Evolutionary conservation across 2,888 invertebrate genomes (phyloP).

Genomic region (Margaritifera margaritifera): DNA sequence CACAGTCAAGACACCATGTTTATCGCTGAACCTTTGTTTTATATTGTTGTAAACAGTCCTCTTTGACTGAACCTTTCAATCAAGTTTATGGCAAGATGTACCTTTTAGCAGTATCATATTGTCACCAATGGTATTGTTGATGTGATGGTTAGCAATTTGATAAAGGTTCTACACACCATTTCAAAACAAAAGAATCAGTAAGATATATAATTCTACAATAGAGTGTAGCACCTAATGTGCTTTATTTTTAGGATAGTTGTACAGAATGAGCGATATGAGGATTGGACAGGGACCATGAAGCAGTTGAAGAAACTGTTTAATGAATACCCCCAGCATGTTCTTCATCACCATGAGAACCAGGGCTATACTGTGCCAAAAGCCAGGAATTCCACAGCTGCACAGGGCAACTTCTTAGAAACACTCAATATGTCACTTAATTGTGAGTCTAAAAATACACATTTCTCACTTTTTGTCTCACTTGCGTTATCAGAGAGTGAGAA

Average conservation of each 20-base stretch:
- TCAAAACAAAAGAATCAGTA: no score
- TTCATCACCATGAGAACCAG: constrained; percentile 85
- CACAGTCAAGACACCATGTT: no score
- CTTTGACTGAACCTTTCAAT: no score
- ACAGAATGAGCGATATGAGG: constrained; percentile 98
- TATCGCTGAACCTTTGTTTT: no score
- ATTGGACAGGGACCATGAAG: constrained; percentile 94
- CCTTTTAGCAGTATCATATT: no score
- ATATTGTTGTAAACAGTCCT: no score
- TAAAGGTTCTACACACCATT: no score
- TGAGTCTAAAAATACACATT: constrained; percentile 70
- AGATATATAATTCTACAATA: neutral
- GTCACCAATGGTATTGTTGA: no score
- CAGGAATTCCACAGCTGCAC: constrained; percentile 76
- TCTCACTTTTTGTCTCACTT: neutral
- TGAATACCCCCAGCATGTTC: constrained; percentile 89
- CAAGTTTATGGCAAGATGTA: no score
- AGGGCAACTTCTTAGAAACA: constrained; percentile 99
- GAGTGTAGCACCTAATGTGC: neutral
- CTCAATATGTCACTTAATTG: constrained; percentile 98
- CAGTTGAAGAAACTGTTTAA: constrained; percentile 90
- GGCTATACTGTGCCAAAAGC: constrained; percentile 59
- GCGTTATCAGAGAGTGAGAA: neutral
- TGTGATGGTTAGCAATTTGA: no score
- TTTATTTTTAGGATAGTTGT: constrained; percentile 85